Evolutionary conservation across 92 coral and sea anemone genomes (phyloP).

Genomic region (Epizoanthus scotinus): DNA sequence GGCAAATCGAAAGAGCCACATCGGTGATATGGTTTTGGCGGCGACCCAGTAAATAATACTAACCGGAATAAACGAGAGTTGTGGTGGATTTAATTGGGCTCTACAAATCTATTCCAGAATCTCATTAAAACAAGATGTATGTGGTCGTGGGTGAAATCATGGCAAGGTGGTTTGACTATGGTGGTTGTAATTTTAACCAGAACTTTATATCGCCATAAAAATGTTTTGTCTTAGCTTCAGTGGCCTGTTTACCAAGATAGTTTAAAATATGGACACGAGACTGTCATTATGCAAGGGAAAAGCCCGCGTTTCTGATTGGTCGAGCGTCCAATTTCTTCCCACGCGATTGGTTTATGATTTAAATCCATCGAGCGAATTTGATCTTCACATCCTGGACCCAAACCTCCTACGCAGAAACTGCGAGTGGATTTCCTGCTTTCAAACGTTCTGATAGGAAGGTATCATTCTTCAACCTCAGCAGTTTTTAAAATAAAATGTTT

Average conservation of each 20-base stretch:
- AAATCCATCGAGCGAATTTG: slow-evolving; percentile 2
- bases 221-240: not conserved
- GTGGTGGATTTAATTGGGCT: not conserved
- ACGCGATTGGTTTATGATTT: slow-evolving; percentile 11
- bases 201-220: not conserved
- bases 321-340: not conserved
- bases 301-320: slow-evolving; percentile 17
- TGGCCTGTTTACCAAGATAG: not conserved
- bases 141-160: too few species aligned
- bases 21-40: not conserved
- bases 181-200: too few species aligned
- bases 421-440: not conserved
- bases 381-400: slow-evolving; percentile 5
- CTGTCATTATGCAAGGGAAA: slow-evolving; percentile 2
- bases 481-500: not conserved
- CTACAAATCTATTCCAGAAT: not conserved
- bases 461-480: not conserved
- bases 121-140: too few species aligned
- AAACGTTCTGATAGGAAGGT: not conserved
- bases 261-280: not conserved
- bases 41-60: not conserved
- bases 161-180: too few species aligned
- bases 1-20: not conserved
- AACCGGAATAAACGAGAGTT: too few species aligned
- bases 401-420: not conserved